Evolutionary conservation across 1,140 invertebrate genomes (phyloP).

Genomic region (Pachyrhynchus sulphureomaculatus): DNA sequence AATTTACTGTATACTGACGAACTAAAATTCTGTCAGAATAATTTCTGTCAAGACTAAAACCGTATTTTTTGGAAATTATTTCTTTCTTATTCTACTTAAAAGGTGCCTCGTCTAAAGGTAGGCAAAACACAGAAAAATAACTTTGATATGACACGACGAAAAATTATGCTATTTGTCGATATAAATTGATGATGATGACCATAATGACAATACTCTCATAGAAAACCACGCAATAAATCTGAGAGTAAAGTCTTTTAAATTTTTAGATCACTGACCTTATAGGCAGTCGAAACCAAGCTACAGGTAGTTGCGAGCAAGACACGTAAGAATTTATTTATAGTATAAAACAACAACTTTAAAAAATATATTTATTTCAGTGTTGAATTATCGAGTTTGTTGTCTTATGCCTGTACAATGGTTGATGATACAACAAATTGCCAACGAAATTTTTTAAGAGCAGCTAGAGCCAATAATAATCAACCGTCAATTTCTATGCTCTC

Average conservation of each 20-base stretch:
- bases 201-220: no score
- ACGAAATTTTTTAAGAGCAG: slow-evolving; percentile 18
- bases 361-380: slow-evolving; percentile 17
- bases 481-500: slow-evolving; percentile 27
- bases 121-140: no score
- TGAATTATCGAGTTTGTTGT: slow-evolving; percentile 32
- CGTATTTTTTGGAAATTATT: no score
- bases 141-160: no score
- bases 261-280: slow-evolving; percentile 18
- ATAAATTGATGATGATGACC: no score
- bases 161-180: no score
- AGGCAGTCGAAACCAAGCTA: slow-evolving; percentile 18
- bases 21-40: no score
- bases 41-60: no score
- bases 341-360: neutral
- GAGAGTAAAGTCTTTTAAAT: slow-evolving; percentile 16
- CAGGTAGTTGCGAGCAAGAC: slow-evolving; percentile 20
- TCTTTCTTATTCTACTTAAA: no score
- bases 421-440: slow-evolving; percentile 19
- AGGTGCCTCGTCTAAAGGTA: no score
- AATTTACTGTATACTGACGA: no score
- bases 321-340: slow-evolving; percentile 11
- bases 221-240: no score
- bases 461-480: slow-evolving; percentile 34
- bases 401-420: slow-evolving; percentile 32